These are phyloP conservation scores for Maconellicoccus hirsutus DNA, from an alignment of 1,140 invertebrate species.

Conservation along the genomic window DNA sequence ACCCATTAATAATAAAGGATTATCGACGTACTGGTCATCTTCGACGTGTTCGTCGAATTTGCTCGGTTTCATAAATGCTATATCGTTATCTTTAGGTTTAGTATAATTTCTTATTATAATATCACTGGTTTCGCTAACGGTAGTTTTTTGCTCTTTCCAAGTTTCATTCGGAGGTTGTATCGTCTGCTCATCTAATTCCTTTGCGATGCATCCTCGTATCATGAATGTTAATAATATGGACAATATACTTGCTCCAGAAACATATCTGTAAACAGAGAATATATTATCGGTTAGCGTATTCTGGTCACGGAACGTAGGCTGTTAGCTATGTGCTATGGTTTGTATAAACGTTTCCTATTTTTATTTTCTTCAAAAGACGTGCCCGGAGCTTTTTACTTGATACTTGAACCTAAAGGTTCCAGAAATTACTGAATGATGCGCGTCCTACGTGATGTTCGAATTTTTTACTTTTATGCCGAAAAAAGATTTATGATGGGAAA, in stretches of 20 bases:
- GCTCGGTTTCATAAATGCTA: slow-evolving; percentile 27
- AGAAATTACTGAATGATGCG: too few relatives aligned
- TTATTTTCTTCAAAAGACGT: too few relatives aligned
- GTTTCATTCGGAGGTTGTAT: slow-evolving; percentile 3
- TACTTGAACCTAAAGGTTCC: too few relatives aligned
- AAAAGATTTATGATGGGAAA: too few relatives aligned
- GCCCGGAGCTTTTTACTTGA: too few relatives aligned
- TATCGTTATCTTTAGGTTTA: slow-evolving; percentile 4
- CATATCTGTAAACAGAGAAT: slow-evolving; percentile 14
- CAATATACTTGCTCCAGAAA: background rate
- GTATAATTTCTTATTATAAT: background rate
- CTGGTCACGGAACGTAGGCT: too few relatives aligned
- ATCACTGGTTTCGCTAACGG: background rate
- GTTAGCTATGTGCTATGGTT: too few relatives aligned
- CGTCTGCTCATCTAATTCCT: background rate
- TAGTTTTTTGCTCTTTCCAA: background rate
- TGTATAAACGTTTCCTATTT: too few relatives aligned
- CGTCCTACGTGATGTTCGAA: too few relatives aligned
- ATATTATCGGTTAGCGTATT: background rate
- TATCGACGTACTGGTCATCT: slow-evolving; percentile 29
- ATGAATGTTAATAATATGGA: background rate
- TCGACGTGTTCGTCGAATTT: slow-evolving; percentile 31
- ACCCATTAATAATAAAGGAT: slow-evolving; percentile 19
- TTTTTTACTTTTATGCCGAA: too few relatives aligned
- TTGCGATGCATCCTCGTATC: background rate